Percentiles rank a stretch among this genome's conserved stretches.
These are phyloP conservation scores for Zygothrica quintamaculata DNA, from an alignment of 2,888 invertebrate species.

Conservation along the genomic window DNA sequence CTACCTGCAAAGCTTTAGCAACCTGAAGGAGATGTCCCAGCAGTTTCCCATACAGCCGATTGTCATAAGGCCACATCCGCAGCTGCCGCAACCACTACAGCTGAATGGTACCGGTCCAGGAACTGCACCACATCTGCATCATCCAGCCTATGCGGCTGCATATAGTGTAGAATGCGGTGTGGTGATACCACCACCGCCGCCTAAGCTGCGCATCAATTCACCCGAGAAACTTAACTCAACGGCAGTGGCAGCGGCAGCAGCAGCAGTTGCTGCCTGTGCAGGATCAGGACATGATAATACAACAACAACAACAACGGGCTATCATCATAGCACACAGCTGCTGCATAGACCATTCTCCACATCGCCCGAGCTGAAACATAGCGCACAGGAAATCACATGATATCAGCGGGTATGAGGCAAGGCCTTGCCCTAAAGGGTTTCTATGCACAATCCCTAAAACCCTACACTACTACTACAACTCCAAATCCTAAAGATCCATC, in stretches of 20 bases:
- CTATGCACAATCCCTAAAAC: conserved; percentile 29
- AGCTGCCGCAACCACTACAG: conserved; percentile 81
- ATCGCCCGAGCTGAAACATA: conserved; percentile 83
- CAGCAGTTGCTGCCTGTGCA: conserved; percentile 48
- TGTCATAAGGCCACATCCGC: conserved; percentile 84
- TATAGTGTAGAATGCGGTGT: conserved; percentile 71
- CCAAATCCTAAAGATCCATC: conserved; percentile 3
- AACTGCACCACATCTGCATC: conserved; percentile 67
- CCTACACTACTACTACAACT: not conserved
- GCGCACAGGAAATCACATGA: conserved; percentile 83
- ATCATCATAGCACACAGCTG: conserved; percentile 78
- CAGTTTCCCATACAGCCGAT: conserved; percentile 84
- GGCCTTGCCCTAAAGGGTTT: conserved; percentile 46
- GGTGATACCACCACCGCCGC: conserved; percentile 64
- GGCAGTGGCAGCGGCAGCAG: conserved; percentile 67
- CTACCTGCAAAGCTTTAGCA: conserved; percentile 84
- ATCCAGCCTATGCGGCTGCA: conserved; percentile 76
- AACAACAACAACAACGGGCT: conserved; percentile 71
- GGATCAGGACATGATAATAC: conserved; percentile 22
- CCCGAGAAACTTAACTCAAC: conserved; percentile 84
- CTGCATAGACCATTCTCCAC: conserved; percentile 84
- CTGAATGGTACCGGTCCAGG: conserved; percentile 77
- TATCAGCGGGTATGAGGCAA: conserved; percentile 67
- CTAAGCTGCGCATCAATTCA: conserved; percentile 84
- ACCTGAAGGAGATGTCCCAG: conserved; percentile 84